Percentiles rank a stretch among this genome's conserved stretches.
Evolutionary conservation across 2,888 invertebrate genomes (phyloP).

Genomic region (Callinectes sapidus): DNA sequence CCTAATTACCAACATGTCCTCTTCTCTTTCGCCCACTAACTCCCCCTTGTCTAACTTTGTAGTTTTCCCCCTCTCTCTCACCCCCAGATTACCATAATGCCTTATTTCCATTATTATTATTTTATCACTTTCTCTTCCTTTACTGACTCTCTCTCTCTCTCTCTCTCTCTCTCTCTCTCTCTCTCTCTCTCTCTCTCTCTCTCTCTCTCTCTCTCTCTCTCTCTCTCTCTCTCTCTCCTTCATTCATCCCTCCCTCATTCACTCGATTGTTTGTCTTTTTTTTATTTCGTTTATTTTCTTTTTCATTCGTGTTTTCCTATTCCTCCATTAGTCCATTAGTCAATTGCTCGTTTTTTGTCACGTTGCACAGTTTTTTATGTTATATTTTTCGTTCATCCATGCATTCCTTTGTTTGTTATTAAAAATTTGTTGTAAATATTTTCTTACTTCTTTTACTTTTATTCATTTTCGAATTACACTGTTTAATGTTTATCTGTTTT

Average conservation of each 20-base stretch:
- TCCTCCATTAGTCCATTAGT: background rate
- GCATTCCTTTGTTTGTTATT: no score
- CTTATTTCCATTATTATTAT: background rate
- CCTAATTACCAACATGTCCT: background rate
- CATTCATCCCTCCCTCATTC: background rate
- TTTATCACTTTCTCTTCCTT: background rate
- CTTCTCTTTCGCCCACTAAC: constrained; percentile 13
- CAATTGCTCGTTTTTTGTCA: background rate
- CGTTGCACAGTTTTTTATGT: background rate
- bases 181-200: background rate
- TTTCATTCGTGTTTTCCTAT: background rate
- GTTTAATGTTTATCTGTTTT: no score
- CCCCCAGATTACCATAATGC: constrained; percentile 7
- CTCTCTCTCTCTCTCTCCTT: background rate
- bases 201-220: background rate
- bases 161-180: background rate
- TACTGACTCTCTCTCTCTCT: background rate
- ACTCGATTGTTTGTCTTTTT: background rate
- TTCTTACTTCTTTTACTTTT: no score
- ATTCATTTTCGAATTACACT: no score
- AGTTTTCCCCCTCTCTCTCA: background rate
- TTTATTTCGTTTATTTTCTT: background rate
- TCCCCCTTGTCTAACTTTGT: background rate
- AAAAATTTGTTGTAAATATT: no score
- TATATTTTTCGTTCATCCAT: background rate